Evolutionary conservation across 2,888 invertebrate species (phyloP).

Genomic region (Dynastes grantii): DNA sequence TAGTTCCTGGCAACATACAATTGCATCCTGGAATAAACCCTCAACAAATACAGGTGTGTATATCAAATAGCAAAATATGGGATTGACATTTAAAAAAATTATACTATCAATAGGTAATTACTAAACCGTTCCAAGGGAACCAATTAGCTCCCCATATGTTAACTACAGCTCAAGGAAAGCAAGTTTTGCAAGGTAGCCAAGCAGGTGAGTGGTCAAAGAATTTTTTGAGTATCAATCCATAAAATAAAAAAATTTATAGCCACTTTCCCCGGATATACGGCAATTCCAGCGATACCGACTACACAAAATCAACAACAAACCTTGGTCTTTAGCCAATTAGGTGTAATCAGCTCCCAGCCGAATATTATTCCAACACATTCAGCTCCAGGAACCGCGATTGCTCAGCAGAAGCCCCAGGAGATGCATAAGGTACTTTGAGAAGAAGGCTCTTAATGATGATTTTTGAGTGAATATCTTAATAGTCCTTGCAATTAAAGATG

Average conservation of each 20-base stretch:
- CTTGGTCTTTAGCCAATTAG: constrained; percentile 82
- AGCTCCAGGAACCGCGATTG: constrained; percentile 69
- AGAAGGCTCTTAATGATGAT: constrained; percentile 44
- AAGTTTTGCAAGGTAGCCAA: constrained; percentile 78
- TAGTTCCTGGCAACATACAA: constrained; percentile 87
- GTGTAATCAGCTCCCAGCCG: constrained; percentile 81
- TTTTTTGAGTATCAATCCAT: neutral
- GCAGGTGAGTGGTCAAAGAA: constrained; percentile 70
- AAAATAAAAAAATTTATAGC: constrained; percentile 55
- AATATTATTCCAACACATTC: constrained; percentile 78
- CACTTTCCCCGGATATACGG: constrained; percentile 84
- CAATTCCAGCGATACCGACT: constrained; percentile 84
- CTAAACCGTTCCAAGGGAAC: constrained; percentile 89
- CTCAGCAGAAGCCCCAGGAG: constrained; percentile 76
- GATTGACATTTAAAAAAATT: neutral
- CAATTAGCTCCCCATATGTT: constrained; percentile 88
- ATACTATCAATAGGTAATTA: constrained; percentile 77
- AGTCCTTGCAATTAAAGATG: neutral
- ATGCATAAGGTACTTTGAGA: constrained; percentile 76
- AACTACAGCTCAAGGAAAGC: constrained; percentile 82
- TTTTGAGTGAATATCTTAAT: neutral
- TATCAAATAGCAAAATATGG: neutral
- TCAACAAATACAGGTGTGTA: constrained; percentile 81
- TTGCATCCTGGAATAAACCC: constrained; percentile 85
- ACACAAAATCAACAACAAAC: constrained; percentile 84